Conservation (phyloP, 2,113 vertebrate species). For the Melanocharis versteri region DNA sequence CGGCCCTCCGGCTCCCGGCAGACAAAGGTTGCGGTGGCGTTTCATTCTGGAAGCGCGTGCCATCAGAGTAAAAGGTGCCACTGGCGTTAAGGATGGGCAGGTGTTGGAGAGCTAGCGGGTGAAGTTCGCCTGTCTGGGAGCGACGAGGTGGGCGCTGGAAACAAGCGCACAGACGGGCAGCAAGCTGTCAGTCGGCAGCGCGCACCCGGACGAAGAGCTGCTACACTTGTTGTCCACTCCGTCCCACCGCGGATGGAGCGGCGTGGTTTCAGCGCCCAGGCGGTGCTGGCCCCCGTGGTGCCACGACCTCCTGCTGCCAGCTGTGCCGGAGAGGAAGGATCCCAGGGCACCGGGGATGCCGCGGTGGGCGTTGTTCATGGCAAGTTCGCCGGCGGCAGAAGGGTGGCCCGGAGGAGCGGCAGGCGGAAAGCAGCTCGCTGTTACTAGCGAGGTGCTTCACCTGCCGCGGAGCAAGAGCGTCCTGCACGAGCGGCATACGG, state of each 20-base stretch:
- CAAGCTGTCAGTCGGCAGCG: fast-evolving
- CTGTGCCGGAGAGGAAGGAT: background rate
- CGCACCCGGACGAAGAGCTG: fast-evolving
- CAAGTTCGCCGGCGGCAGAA: background rate
- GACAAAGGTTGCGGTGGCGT: fast-evolving
- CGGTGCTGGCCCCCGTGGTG: background rate
- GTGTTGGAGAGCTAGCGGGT: too few species aligned
- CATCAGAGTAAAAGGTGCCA: fast-evolving
- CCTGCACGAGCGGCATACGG: fast-evolving
- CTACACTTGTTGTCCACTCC: fast-evolving
- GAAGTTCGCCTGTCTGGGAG: background rate
- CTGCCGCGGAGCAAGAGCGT: background rate
- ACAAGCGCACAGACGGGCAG: fast-evolving
- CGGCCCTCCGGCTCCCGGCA: fast-evolving
- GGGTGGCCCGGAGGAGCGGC: background rate
- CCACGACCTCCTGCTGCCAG: background rate
- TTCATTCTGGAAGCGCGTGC: fast-evolving
- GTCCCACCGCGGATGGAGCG: background rate
- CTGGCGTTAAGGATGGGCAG: background rate
- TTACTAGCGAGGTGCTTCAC: background rate
- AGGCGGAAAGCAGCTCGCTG: background rate
- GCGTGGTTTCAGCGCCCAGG: fast-evolving
- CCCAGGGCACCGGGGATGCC: background rate
- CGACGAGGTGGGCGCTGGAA: background rate
- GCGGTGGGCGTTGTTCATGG: background rate